Base-by-base conservation (phyloP, 2,797 vertebrate genomes). In the Pangasius djambal region DNA sequence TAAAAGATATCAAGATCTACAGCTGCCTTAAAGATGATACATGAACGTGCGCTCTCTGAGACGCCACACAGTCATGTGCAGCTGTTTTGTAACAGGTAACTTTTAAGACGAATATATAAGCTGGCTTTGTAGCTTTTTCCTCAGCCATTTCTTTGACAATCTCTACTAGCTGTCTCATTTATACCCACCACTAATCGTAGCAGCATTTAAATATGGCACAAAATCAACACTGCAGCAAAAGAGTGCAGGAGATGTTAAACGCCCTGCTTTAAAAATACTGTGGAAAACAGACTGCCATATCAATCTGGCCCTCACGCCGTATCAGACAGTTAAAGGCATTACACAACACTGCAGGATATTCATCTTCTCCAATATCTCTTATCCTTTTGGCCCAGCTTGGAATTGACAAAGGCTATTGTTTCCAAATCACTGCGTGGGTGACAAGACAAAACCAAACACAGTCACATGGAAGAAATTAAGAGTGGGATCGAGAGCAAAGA, bases 341-440 rank as follows among this genome's bases (percentile, higher is more conserved):
- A 65, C 67, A 59, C 59, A 52, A 83, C 37, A n/a, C 69, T n/a
- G 65, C 28, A 86, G 55, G 79, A 83, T 81, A 74, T 83, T 87
- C 48, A 67, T 65, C 59, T 87, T 63, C 78, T 75, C 31, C 8
- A 8, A 63, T 52, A 85, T 89, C 70, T 34, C 70, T 87, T 25
- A 57, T 67, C 50, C 48, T 59, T 84, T 74, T 78, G 86, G 61
- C 65, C 13, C 74, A 22, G 65, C 28, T 61, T 61, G 0, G 48
- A 52, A 82, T 72, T 57, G 83, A 82, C 77, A 86, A 89, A 86
- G 90, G 93, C 77, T 83, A 86, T 70, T 86, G 84, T 83, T 86
- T 72, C 57, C 63, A 82, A 81, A 81, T 81, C 84, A 25, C 77
- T 81, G 75, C n/a, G 84, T 86, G 77, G 52, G 69, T 86, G 65